Evolutionary conservation across 1,140 invertebrate species (phyloP).

Genomic region (Patella vulgata): DNA sequence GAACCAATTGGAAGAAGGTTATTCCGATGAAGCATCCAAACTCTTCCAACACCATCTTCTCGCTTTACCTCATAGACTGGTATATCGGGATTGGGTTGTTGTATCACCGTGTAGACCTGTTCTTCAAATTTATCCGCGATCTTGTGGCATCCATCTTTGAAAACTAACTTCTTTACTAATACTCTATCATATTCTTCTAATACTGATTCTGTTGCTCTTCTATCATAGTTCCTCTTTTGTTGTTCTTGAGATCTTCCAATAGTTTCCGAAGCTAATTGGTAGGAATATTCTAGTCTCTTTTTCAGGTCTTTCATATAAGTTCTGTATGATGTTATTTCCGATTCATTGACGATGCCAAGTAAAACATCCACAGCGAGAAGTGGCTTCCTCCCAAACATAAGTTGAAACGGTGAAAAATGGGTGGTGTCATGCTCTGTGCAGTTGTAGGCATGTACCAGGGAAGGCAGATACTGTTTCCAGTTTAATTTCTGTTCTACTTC

Average conservation of each 20-base stretch:
- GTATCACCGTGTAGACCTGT: background rate
- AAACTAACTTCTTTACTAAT: conserved; percentile 4
- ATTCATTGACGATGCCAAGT: background rate
- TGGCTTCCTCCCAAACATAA: conserved; percentile 14
- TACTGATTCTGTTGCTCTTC: too few species aligned
- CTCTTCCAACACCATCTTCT: background rate
- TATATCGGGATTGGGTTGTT: conserved; percentile 7
- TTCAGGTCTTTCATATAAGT: too few species aligned
- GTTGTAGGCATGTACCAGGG: conserved; percentile 10
- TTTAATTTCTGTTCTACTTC: background rate
- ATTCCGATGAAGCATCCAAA: conserved; percentile 4
- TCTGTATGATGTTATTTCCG: too few species aligned
- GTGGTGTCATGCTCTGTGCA: conserved; percentile 10
- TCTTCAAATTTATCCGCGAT: conserved; percentile 7
- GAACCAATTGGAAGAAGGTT: conserved; percentile 7
- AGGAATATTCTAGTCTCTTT: too few species aligned
- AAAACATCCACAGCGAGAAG: conserved; percentile 3
- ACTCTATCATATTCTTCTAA: conserved; percentile 3
- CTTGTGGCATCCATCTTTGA: conserved; percentile 10
- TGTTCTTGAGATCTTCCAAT: too few species aligned
- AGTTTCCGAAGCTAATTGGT: too few species aligned
- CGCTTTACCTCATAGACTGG: conserved; percentile 6
- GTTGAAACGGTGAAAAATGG: conserved; percentile 3
- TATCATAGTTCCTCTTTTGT: too few species aligned
- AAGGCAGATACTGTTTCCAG: conserved; percentile 2